Percentiles rank a stretch among this genome's conserved stretches.
These are phyloP conservation scores for Ataeniobius toweri DNA, from an alignment of 2,797 vertebrate genomes.

Conservation along the genomic window DNA sequence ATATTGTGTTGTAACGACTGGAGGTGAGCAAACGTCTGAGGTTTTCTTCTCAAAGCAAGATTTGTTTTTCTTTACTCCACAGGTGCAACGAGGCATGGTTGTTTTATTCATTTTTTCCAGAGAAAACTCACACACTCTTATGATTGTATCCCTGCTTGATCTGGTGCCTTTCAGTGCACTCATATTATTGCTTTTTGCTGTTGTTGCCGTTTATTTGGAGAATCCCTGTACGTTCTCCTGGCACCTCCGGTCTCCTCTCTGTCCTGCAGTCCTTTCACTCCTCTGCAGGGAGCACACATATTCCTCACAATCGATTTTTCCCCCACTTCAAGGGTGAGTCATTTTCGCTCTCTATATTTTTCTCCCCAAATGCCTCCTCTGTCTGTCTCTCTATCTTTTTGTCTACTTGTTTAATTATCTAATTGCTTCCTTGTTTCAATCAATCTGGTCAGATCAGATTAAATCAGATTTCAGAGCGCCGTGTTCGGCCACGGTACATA, in stretches of 20 bases:
- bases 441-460: slow-evolving; percentile 40
- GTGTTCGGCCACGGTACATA: not conserved
- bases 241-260: slow-evolving; percentile 21
- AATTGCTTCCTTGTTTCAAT: slow-evolving; percentile 22
- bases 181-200: not conserved
- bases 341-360: slow-evolving; percentile 28
- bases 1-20: too few relatives aligned
- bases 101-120: not conserved
- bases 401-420: slow-evolving; percentile 34
- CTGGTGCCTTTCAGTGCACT: not conserved
- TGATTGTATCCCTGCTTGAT: not conserved
- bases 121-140: not conserved
- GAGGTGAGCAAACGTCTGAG: too few relatives aligned
- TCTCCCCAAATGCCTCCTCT: not conserved
- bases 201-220: slow-evolving; percentile 1
- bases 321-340: slow-evolving; percentile 62
- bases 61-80: not conserved
- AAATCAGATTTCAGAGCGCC: slow-evolving; percentile 6
- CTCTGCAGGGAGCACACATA: slow-evolving; percentile 56
- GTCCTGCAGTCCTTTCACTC: slow-evolving; percentile 39
- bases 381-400: not conserved
- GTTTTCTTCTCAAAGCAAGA: not conserved
- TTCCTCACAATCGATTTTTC: slow-evolving; percentile 65
- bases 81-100: not conserved
- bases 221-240: slow-evolving; percentile 19